These are phyloP conservation scores for Xanthia togata DNA, from an alignment of 2,888 invertebrate species.

Conservation along the genomic window DNA sequence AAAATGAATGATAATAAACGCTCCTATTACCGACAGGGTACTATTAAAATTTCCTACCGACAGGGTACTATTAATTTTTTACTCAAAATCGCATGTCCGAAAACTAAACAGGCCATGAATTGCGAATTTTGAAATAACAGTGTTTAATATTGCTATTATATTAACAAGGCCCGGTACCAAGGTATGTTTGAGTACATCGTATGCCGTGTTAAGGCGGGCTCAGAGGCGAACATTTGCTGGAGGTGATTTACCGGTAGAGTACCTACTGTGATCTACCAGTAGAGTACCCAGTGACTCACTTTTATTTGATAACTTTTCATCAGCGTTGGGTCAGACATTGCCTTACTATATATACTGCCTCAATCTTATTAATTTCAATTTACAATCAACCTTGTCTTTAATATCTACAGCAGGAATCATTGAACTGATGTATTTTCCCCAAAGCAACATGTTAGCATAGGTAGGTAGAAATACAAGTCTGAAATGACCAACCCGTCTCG, in stretches of 20 bases:
- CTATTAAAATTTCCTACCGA: constrained; percentile 66
- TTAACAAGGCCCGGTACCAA: constrained; percentile 71
- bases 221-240: constrained; percentile 31
- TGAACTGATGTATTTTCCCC: neutral
- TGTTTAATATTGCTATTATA: constrained; percentile 78
- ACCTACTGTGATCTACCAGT: neutral
- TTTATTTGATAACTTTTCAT: neutral
- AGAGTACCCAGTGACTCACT: neutral
- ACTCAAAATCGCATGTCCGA: constrained; percentile 80
- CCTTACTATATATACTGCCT: neutral
- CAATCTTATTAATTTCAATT: neutral
- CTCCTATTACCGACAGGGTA: constrained; percentile 55
- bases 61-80: constrained; percentile 69
- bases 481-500: no score
- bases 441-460: neutral
- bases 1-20: constrained; percentile 66
- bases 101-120: constrained; percentile 75
- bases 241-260: neutral
- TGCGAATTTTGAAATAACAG: constrained; percentile 80
- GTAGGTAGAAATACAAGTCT: neutral
- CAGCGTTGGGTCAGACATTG: neutral
- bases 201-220: constrained; percentile 64
- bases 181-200: constrained; percentile 68
- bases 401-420: neutral
- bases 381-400: neutral